Base-by-base conservation (phyloP, 2,888 invertebrate species). In the Rhynchonema sp. region DNA sequence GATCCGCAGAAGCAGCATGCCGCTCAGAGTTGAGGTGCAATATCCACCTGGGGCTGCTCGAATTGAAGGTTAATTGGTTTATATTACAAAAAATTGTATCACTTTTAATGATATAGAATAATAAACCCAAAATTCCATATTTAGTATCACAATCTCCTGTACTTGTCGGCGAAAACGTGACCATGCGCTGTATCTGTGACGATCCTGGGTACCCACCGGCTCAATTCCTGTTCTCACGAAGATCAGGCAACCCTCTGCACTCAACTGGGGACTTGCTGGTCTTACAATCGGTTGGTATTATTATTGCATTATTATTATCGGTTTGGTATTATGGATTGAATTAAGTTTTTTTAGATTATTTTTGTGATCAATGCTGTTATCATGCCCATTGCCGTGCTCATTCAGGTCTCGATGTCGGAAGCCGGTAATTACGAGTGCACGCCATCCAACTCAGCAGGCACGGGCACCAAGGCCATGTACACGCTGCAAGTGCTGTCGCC, bases 371-470 rank as follows among this genome's bases (percentile, higher is more conserved):
- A n/a, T n/a, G n/a, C n/a, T n/a, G n/a, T n/a, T n/a, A n/a, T n/a
- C n/a, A n/a, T n/a, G n/a, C n/a, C n/a, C n/a, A n/a, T n/a, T n/a
- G n/a, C n/a, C n/a, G n/a, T n/a, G n/a, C n/a, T n/a, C n/a, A n/a
- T n/a, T 6, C 23, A 86, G 0, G 87, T 87, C 25, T 83, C 84
- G 6, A 76, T 90, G 64, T 85, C 86, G 73, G 85, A 85, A 55
- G 81, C 86, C 62, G 85, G 86, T 68, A 88, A 86, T 79, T 89
- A 87, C 77, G 85, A 87, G 0, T 91, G 90, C 71, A 81, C 83
- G 66, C 88, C 87, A 0, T 81, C 81, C 74, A 89, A 86, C 74
- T 82, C 84, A n/a, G 88, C 86, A 0, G 89, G 89, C 17, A 6
- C 27, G 13, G 54, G 54, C 49, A 3, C 9, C n/a, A 3, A 13